Percentiles rank a stretch among this genome's conserved stretches.
phyloP scores from a whole-genome alignment of 2,113 vertebrate genomes.

The Garra rufa region DNA sequence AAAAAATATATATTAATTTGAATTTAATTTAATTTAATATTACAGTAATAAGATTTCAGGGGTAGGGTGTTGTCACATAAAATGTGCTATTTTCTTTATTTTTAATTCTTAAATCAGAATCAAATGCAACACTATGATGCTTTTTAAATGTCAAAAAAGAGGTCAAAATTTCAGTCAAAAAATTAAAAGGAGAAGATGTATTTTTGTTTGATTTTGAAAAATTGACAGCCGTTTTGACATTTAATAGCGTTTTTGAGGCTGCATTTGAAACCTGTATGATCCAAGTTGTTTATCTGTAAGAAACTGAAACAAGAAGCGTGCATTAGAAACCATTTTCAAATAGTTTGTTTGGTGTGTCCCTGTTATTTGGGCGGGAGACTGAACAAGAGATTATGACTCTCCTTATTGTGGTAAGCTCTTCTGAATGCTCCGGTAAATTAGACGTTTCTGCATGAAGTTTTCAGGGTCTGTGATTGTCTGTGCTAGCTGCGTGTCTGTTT shows the following conservation, averaged over 20 bases:
- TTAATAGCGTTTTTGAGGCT: not conserved
- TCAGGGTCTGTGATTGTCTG: slow-evolving; percentile 8
- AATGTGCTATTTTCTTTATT: too few relatives aligned
- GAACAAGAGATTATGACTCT: slow-evolving; percentile 1
- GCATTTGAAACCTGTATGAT: not conserved
- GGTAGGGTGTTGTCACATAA: too few relatives aligned
- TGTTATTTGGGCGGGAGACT: not conserved
- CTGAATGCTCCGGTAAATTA: slow-evolving; percentile 18
- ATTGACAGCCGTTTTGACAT: not conserved
- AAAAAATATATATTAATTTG: too few relatives aligned
- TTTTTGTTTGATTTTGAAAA: not conserved
- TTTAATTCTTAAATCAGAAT: too few relatives aligned
- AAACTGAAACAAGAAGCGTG: not conserved
- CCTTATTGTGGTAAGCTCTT: slow-evolving; percentile 12
- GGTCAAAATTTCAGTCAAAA: too few relatives aligned
- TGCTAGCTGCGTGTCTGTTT: not conserved
- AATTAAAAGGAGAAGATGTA: not conserved
- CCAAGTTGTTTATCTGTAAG: not conserved
- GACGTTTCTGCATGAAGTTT: not conserved
- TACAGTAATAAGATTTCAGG: too few relatives aligned
- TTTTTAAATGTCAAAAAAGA: too few relatives aligned
- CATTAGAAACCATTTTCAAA: not conserved
- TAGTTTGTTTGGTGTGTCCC: not conserved
- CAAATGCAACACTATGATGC: too few relatives aligned
- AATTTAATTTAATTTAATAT: too few relatives aligned